These are phyloP conservation scores for Ectemnius continuus DNA, from an alignment of 2,888 invertebrate species.

Conservation along the genomic window DNA sequence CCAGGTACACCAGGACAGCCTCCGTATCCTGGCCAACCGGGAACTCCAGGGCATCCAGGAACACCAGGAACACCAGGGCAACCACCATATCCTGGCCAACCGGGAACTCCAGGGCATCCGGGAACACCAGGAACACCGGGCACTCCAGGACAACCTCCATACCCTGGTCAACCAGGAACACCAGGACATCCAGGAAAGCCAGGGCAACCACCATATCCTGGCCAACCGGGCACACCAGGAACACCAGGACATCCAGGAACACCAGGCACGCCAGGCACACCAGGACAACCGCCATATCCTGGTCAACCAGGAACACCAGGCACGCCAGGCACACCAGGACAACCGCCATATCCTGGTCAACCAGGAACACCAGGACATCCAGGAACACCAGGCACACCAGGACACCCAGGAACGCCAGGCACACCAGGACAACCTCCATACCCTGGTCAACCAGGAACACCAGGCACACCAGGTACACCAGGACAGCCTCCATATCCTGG, in stretches of 20 bases:
- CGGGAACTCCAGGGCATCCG: slow-evolving; percentile 51
- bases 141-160: slow-evolving; percentile 48
- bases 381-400: not conserved
- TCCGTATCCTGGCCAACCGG: slow-evolving; percentile 37
- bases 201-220: slow-evolving; percentile 14
- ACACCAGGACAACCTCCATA: not conserved
- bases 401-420: not conserved
- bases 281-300: slow-evolving; percentile 40
- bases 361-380: slow-evolving; percentile 56
- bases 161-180: slow-evolving; percentile 51
- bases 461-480: slow-evolving; percentile 58
- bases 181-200: slow-evolving; percentile 40
- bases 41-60: slow-evolving; percentile 44
- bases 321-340: slow-evolving; percentile 14
- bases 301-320: slow-evolving; percentile 57
- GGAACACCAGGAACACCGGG: slow-evolving; percentile 60
- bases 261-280: slow-evolving; percentile 50
- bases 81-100: slow-evolving; percentile 57
- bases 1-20: slow-evolving; percentile 21
- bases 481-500: slow-evolving; percentile 47
- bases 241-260: not conserved
- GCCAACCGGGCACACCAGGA: not conserved
- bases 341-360: slow-evolving; percentile 47
- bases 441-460: slow-evolving; percentile 50
- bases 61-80: slow-evolving; percentile 41